These are phyloP conservation scores for Nephila pilipes DNA, from an alignment of 1,140 invertebrate genomes.

Conservation along the genomic window DNA sequence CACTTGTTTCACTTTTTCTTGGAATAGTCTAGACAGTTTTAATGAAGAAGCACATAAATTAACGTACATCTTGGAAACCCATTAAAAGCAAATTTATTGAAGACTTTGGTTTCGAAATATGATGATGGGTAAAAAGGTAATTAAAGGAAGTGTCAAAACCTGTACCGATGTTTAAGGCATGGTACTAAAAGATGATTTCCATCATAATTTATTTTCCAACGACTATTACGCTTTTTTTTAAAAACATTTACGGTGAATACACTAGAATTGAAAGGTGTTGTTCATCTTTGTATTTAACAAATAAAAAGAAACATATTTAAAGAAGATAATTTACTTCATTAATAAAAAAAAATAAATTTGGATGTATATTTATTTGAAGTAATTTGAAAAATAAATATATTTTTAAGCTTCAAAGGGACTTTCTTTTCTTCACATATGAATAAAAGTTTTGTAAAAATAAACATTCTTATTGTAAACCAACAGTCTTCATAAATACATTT, in stretches of 20 bases:
- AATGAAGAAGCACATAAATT: neutral
- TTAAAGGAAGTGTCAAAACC: conserved; percentile 28
- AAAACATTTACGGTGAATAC: too few species aligned
- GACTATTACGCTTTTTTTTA: neutral
- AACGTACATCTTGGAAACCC: neutral
- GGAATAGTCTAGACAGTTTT: neutral
- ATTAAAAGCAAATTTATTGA: conserved; percentile 20
- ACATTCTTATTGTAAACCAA: too few species aligned
- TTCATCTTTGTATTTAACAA: too few species aligned
- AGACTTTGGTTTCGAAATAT: neutral
- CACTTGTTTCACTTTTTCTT: neutral
- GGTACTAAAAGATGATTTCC: neutral
- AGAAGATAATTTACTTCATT: too few species aligned
- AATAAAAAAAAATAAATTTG: too few species aligned
- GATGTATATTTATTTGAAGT: too few species aligned
- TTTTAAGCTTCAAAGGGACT: neutral
- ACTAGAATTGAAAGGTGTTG: too few species aligned
- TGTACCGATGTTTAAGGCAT: neutral
- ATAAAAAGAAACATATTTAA: too few species aligned
- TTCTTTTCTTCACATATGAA: neutral
- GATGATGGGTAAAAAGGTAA: conserved; percentile 43
- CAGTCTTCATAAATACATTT: neutral
- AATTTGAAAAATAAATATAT: too few species aligned
- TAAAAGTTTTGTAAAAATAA: too few species aligned
- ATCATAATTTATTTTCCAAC: neutral